These are phyloP conservation scores for Sitta europaea DNA, from an alignment of 2,113 vertebrate species.

Conservation along the genomic window DNA sequence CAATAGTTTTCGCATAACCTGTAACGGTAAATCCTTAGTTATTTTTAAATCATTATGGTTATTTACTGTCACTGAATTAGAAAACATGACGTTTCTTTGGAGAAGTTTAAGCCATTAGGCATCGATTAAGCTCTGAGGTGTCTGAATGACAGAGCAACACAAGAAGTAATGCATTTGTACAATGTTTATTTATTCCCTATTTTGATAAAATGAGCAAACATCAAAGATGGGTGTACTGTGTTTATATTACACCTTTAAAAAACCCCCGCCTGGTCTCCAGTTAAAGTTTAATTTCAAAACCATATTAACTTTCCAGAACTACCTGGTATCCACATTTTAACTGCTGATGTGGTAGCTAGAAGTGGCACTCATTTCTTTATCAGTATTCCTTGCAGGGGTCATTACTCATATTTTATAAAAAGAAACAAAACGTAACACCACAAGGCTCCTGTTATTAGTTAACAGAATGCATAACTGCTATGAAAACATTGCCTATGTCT, in stretches of 20 bases:
- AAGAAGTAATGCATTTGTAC: not conserved
- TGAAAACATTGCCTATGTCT: not conserved
- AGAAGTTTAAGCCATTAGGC: not conserved
- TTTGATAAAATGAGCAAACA: not conserved
- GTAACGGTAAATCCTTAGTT: not conserved
- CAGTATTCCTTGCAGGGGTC: not conserved
- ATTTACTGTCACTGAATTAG: not conserved
- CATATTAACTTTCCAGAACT: not conserved
- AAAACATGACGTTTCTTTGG: not conserved
- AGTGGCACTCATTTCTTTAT: not conserved
- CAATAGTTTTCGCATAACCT: not conserved
- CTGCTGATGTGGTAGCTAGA: not conserved
- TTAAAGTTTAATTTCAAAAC: not conserved
- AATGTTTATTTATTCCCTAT: not conserved
- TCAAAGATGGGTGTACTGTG: not conserved
- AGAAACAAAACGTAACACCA: not conserved
- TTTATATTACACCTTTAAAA: not conserved
- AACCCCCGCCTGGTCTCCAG: not conserved
- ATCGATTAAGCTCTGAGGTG: not conserved
- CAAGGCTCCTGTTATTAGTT: not conserved
- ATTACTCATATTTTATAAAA: not conserved
- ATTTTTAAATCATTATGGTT: not conserved
- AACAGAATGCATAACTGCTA: not conserved
- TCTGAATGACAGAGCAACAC: not conserved
- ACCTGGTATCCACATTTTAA: not conserved